Conservation (phyloP, 1,140 invertebrate genomes). For the Aphelenchoides besseyi region DNA sequence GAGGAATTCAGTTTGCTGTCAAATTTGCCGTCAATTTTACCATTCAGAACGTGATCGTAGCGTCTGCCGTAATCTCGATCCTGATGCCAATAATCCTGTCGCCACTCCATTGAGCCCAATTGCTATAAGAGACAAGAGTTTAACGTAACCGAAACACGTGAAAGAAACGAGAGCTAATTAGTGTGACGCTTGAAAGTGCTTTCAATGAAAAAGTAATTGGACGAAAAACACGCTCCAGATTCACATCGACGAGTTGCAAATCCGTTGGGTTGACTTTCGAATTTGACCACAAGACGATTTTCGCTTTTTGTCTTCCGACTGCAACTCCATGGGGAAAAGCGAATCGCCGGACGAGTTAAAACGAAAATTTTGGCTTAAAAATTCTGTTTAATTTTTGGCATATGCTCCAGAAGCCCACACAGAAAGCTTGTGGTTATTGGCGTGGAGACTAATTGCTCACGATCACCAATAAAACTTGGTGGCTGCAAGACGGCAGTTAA, state of each 20-base stretch:
- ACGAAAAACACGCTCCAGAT: background rate
- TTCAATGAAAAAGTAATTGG: background rate
- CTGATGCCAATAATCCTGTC: constrained; percentile 7
- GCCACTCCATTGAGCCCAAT: background rate
- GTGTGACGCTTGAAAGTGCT: background rate
- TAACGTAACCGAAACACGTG: background rate
- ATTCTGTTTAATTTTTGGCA: background rate
- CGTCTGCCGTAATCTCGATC: background rate
- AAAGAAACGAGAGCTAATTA: background rate
- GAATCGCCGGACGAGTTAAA: background rate
- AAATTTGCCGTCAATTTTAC: background rate
- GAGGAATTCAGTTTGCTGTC: background rate
- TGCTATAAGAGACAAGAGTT: background rate
- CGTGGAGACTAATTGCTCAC: no score
- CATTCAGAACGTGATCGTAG: background rate
- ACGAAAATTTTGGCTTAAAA: background rate
- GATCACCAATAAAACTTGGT: no score
- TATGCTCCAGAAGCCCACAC: background rate
- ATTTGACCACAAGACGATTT: background rate
- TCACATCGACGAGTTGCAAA: background rate
- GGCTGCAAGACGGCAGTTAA: no score
- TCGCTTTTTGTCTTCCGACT: background rate
- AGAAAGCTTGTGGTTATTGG: no score
- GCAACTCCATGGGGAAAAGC: background rate
- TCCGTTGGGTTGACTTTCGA: background rate